Evolutionary conservation across 2,797 vertebrate genomes (phyloP).

Genomic region (Tapera naevia): DNA sequence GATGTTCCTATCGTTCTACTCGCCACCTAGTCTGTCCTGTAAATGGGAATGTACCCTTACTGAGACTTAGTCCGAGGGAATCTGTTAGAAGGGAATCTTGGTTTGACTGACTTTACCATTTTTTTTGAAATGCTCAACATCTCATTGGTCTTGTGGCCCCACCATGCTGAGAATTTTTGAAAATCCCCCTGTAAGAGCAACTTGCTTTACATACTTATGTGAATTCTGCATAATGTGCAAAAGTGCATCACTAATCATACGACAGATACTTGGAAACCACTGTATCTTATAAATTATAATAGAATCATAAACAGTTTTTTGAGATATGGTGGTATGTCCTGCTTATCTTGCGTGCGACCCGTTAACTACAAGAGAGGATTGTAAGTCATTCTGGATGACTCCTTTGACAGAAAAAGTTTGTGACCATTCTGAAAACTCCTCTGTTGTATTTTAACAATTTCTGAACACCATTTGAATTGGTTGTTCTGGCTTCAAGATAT

Average conservation of each 20-base stretch:
- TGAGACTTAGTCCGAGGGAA: neutral
- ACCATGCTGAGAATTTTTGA: neutral
- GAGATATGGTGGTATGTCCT: neutral
- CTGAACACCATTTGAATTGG: neutral
- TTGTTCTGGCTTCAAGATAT: neutral
- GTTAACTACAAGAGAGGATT: neutral
- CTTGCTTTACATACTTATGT: neutral
- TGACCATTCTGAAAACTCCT: neutral
- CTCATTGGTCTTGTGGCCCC: neutral
- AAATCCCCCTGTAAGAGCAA: neutral
- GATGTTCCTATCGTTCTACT: neutral
- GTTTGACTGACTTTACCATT: neutral
- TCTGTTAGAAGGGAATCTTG: neutral
- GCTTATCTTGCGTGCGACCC: neutral
- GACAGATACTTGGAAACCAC: neutral
- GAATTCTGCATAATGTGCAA: neutral
- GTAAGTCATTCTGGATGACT: neutral
- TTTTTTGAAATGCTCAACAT: neutral
- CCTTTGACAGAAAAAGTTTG: neutral
- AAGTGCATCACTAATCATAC: neutral
- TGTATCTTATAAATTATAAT: neutral
- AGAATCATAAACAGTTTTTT: neutral
- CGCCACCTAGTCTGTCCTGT: neutral
- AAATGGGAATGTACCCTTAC: neutral
- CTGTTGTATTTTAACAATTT: neutral